Evolutionary conservation across 2,113 vertebrate species (phyloP), one percentile per base, ranked within the genome.

Genomic region (Lichenostomus cassidix): DNA sequence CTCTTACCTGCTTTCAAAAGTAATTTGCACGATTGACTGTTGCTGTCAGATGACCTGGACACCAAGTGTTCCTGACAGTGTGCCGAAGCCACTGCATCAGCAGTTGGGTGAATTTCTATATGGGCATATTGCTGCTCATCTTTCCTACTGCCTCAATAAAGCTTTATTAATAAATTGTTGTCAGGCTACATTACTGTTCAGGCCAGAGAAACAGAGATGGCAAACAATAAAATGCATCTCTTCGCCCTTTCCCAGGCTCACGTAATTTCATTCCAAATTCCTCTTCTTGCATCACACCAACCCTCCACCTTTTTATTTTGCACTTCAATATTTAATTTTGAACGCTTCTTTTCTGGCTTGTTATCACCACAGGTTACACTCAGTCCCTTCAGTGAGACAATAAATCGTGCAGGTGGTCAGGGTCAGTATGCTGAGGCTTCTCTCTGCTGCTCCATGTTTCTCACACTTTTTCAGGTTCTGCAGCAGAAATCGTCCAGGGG

Each of bases 11-110:
- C 21, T 73, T 69, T 42, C 29, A 80, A 8, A 81, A 77, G 10
- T 42, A 18, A 28, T 73, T 76, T 71, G 11, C 27, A 73, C 0
- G 0, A n/a, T 20, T 69, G 37, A 5, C 11, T 71, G 15, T 59
- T 83, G 39, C 35, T 83, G 22, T 24, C 27, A 55, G 53, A 37
- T 24, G 18, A 76, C 39, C 27, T 80, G 63, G 18, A 46, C 17
- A 64, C 12, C 16, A 55, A 59, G 24, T 29, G 13, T 3, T 50
- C 12, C 22, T 10, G 10, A 37, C 23, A 67, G 19, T 27, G 15
- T 1, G 2, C 4, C 0, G 0, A 49, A 83, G 14, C 19, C 56
- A n/a, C 2, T 8, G 12, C 16, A 63, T 37, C 21, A 59, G 10
- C 55, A 41, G 27, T 2, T 52, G 23, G 2, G 5, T 47, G 33